phyloP scores from a whole-genome alignment of 2,113 vertebrate genomes.

The Chlamydotis undulata region DNA sequence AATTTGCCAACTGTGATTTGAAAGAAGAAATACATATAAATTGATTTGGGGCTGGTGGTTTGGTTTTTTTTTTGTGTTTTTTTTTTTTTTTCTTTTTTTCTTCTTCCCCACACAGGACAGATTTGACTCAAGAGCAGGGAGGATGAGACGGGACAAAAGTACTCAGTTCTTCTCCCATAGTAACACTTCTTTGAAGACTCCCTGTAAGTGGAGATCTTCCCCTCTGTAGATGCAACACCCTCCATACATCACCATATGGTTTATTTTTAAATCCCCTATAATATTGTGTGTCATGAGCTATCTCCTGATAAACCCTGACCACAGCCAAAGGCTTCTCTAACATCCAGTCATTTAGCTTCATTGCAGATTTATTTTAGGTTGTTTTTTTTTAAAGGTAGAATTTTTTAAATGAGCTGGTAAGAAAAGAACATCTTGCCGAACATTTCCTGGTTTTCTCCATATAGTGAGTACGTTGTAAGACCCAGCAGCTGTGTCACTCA shows the following conservation, averaged over 20 bases:
- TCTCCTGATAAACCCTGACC: not conserved
- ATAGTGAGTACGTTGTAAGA: not conserved
- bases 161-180: not conserved
- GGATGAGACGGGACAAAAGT: not conserved
- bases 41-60: not conserved
- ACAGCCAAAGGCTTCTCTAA: not conserved
- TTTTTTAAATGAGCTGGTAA: not conserved
- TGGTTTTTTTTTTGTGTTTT: not conserved
- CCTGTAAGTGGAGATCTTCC: not conserved
- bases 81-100: no score
- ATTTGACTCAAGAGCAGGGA: not conserved
- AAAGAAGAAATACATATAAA: not conserved
- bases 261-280: not conserved
- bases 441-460: not conserved
- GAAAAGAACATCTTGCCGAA: not conserved
- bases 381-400: not conserved
- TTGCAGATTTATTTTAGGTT: not conserved
- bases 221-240: not conserved
- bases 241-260: not conserved
- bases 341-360: not conserved
- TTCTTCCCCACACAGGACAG: not conserved
- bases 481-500: not conserved
- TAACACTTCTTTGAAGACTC: not conserved
- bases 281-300: not conserved
- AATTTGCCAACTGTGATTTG: slow-evolving; percentile 21